phyloP scores from a whole-genome alignment of 2,888 invertebrate species.

The Acronicta leporina region DNA sequence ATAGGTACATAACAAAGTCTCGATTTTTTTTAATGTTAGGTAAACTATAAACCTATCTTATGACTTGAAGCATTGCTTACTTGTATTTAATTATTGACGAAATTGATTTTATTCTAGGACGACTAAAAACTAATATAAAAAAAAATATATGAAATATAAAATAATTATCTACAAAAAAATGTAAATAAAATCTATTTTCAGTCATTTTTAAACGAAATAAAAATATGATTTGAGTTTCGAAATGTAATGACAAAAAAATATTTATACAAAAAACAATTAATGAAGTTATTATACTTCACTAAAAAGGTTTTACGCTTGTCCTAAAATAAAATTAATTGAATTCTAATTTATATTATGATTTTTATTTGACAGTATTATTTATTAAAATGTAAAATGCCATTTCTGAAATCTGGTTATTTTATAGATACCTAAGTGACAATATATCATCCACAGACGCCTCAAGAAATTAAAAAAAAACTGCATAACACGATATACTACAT shows the following conservation, averaged over 20 bases:
- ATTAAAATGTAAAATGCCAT: slow-evolving; percentile 7
- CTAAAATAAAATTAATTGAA: slow-evolving; percentile 29
- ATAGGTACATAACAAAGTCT: slow-evolving; percentile 40
- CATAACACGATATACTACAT: no score
- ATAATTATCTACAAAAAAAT: slow-evolving; percentile 5
- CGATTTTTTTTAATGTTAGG: slow-evolving; percentile 45
- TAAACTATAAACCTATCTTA: slow-evolving; percentile 23
- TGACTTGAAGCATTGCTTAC: slow-evolving; percentile 20
- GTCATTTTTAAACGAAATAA: not conserved
- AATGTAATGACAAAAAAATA: not conserved
- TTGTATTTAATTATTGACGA: slow-evolving; percentile 16
- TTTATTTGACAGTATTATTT: slow-evolving; percentile 48
- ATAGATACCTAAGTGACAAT: not conserved
- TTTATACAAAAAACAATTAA: not conserved
- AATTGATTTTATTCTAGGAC: slow-evolving; percentile 27
- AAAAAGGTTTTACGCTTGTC: slow-evolving; percentile 19
- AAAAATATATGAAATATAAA: not conserved
- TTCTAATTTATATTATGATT: slow-evolving; percentile 23
- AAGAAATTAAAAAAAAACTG: slow-evolving; percentile 9
- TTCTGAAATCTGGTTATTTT: slow-evolving; percentile 18
- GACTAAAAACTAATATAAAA: slow-evolving; percentile 3
- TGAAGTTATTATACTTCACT: no score
- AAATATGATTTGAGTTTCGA: not conserved
- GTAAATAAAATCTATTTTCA: not conserved
- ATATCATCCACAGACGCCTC: no score